Percentiles rank a stretch among this genome's conserved stretches.
Conservation (phyloP, 2,888 invertebrate genomes). For the Thelaira solivaga region DNA sequence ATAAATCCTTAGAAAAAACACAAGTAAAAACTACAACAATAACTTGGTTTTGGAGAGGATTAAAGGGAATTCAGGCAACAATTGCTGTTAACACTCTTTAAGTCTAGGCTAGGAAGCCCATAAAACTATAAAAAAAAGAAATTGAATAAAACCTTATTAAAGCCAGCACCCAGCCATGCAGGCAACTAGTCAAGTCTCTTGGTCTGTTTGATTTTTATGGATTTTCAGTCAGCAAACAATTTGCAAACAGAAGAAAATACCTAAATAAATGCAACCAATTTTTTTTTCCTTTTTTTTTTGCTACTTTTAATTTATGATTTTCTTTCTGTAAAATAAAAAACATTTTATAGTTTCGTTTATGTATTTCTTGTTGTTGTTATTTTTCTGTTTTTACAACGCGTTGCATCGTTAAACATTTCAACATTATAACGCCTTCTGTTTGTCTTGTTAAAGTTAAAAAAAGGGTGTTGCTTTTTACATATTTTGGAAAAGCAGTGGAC, state of each 20-base stretch:
- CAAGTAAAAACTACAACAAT: neutral
- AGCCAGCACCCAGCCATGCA: neutral
- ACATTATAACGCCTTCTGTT: conserved; percentile 56
- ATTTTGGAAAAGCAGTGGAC: no score
- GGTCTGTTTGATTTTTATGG: conserved; percentile 23
- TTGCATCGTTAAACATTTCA: conserved; percentile 37
- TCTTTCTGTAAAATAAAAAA: conserved; percentile 3
- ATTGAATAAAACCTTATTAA: neutral
- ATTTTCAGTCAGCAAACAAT: conserved; percentile 1
- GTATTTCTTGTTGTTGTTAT: neutral
- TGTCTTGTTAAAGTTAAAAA: conserved; percentile 48
- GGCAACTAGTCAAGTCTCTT: neutral
- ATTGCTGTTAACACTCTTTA: conserved; percentile 14
- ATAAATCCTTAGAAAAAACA: conserved; percentile 1
- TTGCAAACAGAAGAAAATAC: neutral
- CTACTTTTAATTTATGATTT: conserved; percentile 26
- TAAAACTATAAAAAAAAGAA: neutral
- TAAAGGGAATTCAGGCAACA: neutral
- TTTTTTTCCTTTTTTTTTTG: neutral
- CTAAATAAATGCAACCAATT: neutral
- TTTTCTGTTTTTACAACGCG: neutral
- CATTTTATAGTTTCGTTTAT: conserved; percentile 30
- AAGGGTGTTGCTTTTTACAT: neutral
- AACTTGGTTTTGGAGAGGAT: no score
- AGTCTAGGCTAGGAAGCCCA: conserved; percentile 4